phyloP scores from a whole-genome alignment of 2,888 invertebrate genomes.

The Seira ritae region DNA sequence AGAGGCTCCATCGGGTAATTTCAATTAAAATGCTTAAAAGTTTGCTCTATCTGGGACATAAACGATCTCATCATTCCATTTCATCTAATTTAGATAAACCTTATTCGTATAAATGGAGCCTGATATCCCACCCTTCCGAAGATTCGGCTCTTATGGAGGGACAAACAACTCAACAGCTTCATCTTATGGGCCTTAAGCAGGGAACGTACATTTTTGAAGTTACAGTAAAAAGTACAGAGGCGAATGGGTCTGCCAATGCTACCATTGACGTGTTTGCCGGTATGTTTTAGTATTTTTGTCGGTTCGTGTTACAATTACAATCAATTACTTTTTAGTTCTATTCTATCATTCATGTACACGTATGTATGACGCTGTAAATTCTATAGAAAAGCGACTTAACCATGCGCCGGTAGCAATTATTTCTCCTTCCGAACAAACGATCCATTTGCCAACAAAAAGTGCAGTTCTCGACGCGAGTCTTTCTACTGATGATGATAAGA shows the following conservation, averaged over 20 bases:
- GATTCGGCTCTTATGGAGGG: slow-evolving; percentile 85
- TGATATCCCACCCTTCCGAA: slow-evolving; percentile 90
- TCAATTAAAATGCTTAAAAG: slow-evolving; percentile 3
- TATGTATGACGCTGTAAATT: no score
- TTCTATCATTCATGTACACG: no score
- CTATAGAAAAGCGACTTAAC: slow-evolving; percentile 85
- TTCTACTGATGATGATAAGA: slow-evolving; percentile 84
- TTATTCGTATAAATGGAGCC: slow-evolving; percentile 92
- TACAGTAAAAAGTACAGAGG: slow-evolving; percentile 88
- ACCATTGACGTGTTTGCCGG: slow-evolving; percentile 92
- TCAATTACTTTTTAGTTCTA: no score
- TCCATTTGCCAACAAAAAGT: slow-evolving; percentile 91
- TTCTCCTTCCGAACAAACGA: slow-evolving; percentile 88
- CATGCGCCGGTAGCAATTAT: slow-evolving; percentile 86
- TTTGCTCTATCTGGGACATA: no score
- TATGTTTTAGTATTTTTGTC: slow-evolving; percentile 74
- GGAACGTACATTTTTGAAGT: slow-evolving; percentile 93
- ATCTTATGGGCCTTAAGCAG: slow-evolving; percentile 88
- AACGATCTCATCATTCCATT: no score
- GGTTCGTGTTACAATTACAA: no score
- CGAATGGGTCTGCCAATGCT: slow-evolving; percentile 91
- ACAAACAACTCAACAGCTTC: slow-evolving; percentile 90
- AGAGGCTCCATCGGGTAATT: slow-evolving; percentile 81
- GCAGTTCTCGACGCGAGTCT: slow-evolving; percentile 89
- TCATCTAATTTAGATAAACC: no score